Base-by-base conservation (phyloP, 1,140 invertebrate species). In the Drosophila novamexicana region DNA sequence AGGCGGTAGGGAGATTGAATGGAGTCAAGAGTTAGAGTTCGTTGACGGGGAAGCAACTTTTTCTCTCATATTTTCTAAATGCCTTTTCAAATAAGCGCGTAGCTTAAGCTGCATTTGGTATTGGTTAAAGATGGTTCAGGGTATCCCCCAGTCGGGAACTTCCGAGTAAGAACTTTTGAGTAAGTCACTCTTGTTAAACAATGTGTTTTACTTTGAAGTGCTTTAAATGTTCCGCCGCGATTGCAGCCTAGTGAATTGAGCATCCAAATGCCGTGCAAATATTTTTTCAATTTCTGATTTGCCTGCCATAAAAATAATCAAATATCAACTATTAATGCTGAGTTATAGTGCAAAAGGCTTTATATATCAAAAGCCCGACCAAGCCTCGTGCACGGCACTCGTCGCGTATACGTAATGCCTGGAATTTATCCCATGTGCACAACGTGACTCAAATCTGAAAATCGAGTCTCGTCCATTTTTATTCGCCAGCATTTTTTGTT, bases 321-420 rank as follows among this genome's bases (percentile, higher is more conserved):
- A 85, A 79, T 79, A 79, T 72, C 70, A 66, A 67, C 75, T 70
- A 82, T 75, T 76, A 86, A 86, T 79, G 79, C 57, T 79, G 82
- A 82, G 75, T 88, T 85, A 88, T 88, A 76, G 83, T 69, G 71
- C 61, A 62, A 76, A 81, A 63, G 47, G 79, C 64, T 76, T 76
- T 73, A 82, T 86, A 79, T 82, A 82, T 86, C 83, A 86, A 86
- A 82, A 73, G 65, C 61, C 69, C 62, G 76, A 18, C 16, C 42
- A 12, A 37, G 16, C 16, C 52, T 56, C 16, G 64, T 45, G 22
- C 64, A 64, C 44, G 39, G 45, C 58, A 59, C 54, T 75, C 52
- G 71, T 77, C 47, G 66, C 79, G 78, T 81, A 86, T 82, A 76
- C 82, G 82, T 59, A 86, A 78, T 78, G 47, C 66, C 40, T 14